Evolutionary conservation across 1,140 invertebrate genomes (phyloP), one percentile per base, ranked within the genome.

Genomic region (Achatina immaculata): DNA sequence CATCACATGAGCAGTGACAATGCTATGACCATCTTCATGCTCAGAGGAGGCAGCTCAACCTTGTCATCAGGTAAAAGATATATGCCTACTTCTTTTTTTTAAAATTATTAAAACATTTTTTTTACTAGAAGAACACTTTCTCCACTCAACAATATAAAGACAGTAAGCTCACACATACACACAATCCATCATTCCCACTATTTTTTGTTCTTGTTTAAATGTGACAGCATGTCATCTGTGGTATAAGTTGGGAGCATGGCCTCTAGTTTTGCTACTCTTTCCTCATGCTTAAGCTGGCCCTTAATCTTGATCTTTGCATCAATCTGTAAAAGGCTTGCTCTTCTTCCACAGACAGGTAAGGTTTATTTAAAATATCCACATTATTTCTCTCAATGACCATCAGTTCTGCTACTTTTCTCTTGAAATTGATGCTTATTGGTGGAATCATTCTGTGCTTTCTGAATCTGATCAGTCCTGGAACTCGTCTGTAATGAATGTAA

Each of bases 351-450:
- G 76, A 45, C 34, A 78, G 31, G 31, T 24, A 78, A 2, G 76
- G 76, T 42, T 78, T 78, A 31, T 78, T 78, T 36, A 78, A 68
- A 36, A 78, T 78, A 36, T 78, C 76, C 34, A 78, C 4, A 36
- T 78, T 78, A 31, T 45, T 38, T 34, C 38, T 42, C 48, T 78
- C 62, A 9, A 78, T 68, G 14, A 66, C 36, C 65, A 78, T 68
- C 0, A 78, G 65, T 24, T 78, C 65, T 48, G 76, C 76, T 19
- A 68, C 76, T 48, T 69, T 78, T 28, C 65, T n/a, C 43, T 78
- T 78, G 11, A 48, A 45, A 16, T 68, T n/a, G 9, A 78, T 31
- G 38, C 76, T 78, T 58, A 78, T 78, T 31, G 76, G 76, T 40
- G 76, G 58, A 68, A 78, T 68, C 9, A 78, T 65, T 68, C 76